Evolutionary conservation across 2,888 invertebrate genomes (phyloP).

Genomic region (Byasa hedistus): DNA sequence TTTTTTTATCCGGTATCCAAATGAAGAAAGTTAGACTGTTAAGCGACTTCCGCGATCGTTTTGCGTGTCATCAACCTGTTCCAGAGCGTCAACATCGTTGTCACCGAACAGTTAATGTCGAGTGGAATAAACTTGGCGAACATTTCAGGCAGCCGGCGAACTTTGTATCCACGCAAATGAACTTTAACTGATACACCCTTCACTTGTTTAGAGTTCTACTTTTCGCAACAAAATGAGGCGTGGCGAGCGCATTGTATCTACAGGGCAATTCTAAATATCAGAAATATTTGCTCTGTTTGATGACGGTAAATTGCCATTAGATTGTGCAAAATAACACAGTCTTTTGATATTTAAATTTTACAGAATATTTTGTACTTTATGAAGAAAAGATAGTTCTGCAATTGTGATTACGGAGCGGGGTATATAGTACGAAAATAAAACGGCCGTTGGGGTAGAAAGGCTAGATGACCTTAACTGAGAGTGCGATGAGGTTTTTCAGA

Average conservation of each 20-base stretch:
- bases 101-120: conserved; percentile 40
- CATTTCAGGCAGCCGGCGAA: conserved; percentile 38
- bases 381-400: no score
- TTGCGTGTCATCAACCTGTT: conserved; percentile 31
- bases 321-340: background rate
- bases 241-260: conserved; percentile 16
- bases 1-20: conserved; percentile 23
- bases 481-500: no score
- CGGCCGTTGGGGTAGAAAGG: no score
- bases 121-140: conserved; percentile 41
- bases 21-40: conserved; percentile 35
- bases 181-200: conserved; percentile 30
- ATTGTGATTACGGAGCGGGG: no score
- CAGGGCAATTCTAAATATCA: background rate
- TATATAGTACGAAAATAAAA: no score
- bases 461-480: no score
- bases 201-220: conserved; percentile 21
- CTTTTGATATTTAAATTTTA: no score
- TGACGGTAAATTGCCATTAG: background rate
- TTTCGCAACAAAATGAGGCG: conserved; percentile 26
- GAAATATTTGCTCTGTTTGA: background rate
- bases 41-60: conserved; percentile 20
- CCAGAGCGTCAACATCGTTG: conserved; percentile 35
- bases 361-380: no score
- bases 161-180: conserved; percentile 34